Evolutionary conservation across 2,797 vertebrate species (phyloP).

Genomic region (Typhlichthys eigenmanni): DNA sequence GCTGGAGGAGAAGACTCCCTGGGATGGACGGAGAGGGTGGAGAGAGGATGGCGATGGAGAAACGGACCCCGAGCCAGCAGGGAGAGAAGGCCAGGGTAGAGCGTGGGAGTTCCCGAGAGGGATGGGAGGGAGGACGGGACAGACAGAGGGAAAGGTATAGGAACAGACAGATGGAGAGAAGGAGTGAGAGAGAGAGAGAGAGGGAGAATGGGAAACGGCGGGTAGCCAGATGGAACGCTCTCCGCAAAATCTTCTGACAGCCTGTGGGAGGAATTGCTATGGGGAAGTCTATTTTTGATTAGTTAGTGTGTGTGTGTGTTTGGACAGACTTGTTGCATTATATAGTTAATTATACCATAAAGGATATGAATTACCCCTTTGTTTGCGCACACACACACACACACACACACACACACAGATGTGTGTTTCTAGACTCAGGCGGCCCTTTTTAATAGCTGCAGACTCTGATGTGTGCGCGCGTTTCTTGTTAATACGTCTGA

Average conservation of each 20-base stretch:
- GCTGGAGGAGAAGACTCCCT: too few relatives aligned
- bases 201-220: conserved; percentile 32
- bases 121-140: conserved; percentile 16
- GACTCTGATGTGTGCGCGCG: conserved; percentile 1
- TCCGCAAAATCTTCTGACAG: conserved; percentile 49
- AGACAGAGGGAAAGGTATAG: neutral
- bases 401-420: neutral
- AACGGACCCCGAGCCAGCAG: conserved; percentile 3
- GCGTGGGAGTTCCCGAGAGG: conserved; percentile 10
- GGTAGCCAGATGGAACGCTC: conserved; percentile 53
- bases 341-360: conserved; percentile 30
- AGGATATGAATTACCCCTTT: conserved; percentile 39
- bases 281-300: conserved; percentile 37
- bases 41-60: too few relatives aligned
- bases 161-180: conserved; percentile 21
- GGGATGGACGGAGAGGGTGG: neutral
- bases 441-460: conserved; percentile 29
- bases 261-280: conserved; percentile 55
- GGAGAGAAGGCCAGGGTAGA: neutral
- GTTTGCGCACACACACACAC: conserved; percentile 12
- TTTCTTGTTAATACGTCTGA: conserved; percentile 46
- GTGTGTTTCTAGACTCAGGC: conserved; percentile 6
- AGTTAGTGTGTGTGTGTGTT: conserved; percentile 29
- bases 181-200: conserved; percentile 44
- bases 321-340: conserved; percentile 29